Base-by-base conservation (phyloP, 2,888 invertebrate genomes). In the Cordylochernes scorpioides region DNA sequence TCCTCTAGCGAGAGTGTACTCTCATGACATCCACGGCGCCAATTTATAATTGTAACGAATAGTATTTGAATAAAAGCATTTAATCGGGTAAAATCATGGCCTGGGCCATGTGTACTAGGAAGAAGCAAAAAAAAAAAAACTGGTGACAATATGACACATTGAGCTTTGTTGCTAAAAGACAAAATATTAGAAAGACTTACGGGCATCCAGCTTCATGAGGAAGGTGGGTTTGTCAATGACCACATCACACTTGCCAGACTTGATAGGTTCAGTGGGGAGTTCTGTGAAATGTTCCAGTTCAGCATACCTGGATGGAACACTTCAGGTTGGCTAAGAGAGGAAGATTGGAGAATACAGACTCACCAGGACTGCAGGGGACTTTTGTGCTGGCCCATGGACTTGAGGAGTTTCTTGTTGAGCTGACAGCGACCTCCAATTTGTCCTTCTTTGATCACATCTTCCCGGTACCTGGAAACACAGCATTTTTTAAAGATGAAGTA, bases 151-250 rank as follows among this genome's bases (percentile, higher is more conserved):
- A n/a, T n/a, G n/a, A n/a, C n/a, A n/a, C n/a, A n/a, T n/a, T n/a
- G n/a, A n/a, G n/a, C n/a, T n/a, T n/a, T n/a, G n/a, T n/a, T n/a
- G 12, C 17, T 3, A 7, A 17, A 24, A 14, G 2, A 26, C 4
- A 21, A 17, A 21, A 13, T 17, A 17, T 18, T 17, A n/a, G n/a
- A n/a, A n/a, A n/a, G n/a, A 62, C 67, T 60, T 62, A 82, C 82
- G 71, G 45, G 91, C 88, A 64, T 97, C 94, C 46, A 94, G 68
- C 61, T 94, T 94, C 70, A 91, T 74, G 27, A 94, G 65, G 49
- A 68, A 75, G n/a, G 84, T 84, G 30, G 91, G 91, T 53, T 74
- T 75, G 30, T 78, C 67, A 42, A 94, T 67, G 17, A 73, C 60
- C 39, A 82, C 53, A 61, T 94, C 88, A 63, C 97, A 94, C 24